Base-by-base conservation (phyloP, 2,113 vertebrate species). In the Clupea harengus region DNA sequence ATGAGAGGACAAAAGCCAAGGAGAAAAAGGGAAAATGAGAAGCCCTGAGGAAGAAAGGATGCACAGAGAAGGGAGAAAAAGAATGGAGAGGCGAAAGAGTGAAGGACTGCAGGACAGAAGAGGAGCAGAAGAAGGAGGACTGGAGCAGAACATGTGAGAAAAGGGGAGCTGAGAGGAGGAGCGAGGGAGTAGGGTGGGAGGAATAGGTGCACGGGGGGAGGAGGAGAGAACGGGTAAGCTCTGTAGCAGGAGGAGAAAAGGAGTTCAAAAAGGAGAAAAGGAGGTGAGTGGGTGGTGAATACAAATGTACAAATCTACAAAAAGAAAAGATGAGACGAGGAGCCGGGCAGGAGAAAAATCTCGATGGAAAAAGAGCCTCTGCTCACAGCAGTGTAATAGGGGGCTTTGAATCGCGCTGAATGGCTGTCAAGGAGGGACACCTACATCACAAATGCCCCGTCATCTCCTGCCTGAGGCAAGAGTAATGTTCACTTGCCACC, bases 31-130 rank as follows among this genome's bases (percentile, higher is more conserved):
- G 2, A 72, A 50, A 15, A 5, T 20, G 20, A 28, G 20, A 81
- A n/a, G 8, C 8, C 39, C 39, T n/a, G 52, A 85, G 45, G n/a
- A 18, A 87, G 86, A 82, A 54, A 25, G 72, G 49, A 9, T 49
- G 47, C 47, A 2, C 20, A 54, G 84, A n/a, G 50, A 88, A 87
- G 81, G 85, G 67, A 86, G 72, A 45, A 45, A 28, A 3, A 72
- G 13, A 17, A 44, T 28, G 0, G 80, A 39, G 39, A 39, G 39
- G 39, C 39, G 39, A 39, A 39, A 39, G 39, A 39, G 39, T 2
- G 39, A 22, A 47, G 2, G 25, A 81, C 46, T 49, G 47, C 47
- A 49, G 60, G 39, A 39, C 39, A 39, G 39, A 39, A 45, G 20
- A 75, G 54, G 32, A 46, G 6, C 25, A 22, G 45, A 22, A 83